Conservation (phyloP, 2,113 vertebrate species). For the Silurus asotus region DNA sequence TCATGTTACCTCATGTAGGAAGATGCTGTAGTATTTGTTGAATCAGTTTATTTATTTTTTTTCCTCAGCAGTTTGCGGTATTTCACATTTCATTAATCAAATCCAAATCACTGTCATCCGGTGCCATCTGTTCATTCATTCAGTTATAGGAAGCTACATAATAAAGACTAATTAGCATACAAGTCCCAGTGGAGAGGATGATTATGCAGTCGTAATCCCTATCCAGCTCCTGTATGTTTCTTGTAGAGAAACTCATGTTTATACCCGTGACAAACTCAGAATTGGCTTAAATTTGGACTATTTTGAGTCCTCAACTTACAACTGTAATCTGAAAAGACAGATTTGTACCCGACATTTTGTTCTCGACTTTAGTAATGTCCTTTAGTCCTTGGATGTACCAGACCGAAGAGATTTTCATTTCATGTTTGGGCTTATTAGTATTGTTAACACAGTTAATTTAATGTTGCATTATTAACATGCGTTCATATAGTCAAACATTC, state of each 20-base stretch:
- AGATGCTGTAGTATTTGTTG: not conserved
- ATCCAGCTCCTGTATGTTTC: too few species aligned
- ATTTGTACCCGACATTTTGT: not conserved
- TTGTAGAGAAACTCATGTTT: too few species aligned
- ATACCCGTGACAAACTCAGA: too few species aligned
- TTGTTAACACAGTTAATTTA: not conserved
- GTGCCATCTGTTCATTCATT: too few species aligned
- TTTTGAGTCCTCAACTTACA: not conserved
- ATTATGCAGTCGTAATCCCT: too few species aligned
- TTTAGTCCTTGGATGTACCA: not conserved
- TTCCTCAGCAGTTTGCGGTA: not conserved
- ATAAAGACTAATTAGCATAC: too few species aligned
- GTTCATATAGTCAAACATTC: not conserved
- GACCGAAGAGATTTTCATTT: not conserved
- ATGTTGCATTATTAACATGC: not conserved
- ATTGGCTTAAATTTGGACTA: too few species aligned
- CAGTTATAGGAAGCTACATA: too few species aligned
- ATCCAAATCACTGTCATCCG: too few species aligned
- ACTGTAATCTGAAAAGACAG: not conserved
- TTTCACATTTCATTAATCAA: too few species aligned
- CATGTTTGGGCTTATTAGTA: not conserved
- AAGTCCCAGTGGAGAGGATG: too few species aligned
- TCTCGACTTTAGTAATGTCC: not conserved
- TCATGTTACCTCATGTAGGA: not conserved
- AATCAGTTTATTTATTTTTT: not conserved